Conservation (phyloP, 2,888 invertebrate genomes). For the Coecobrya sp. region DNA sequence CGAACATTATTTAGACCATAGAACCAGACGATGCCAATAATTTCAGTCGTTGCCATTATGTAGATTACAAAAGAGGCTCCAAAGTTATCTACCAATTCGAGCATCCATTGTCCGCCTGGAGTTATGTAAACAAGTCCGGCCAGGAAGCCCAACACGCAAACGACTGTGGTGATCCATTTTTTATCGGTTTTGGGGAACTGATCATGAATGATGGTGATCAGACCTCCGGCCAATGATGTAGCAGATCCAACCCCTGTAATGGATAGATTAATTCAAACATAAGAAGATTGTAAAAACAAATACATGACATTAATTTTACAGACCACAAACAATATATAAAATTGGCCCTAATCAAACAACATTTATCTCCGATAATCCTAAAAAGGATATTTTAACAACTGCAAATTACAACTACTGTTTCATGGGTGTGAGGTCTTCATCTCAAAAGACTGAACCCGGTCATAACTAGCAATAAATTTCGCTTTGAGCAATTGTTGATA, state of each 20-base stretch:
- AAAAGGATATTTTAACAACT: no score
- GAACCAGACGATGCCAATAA: constrained; percentile 89
- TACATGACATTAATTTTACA: neutral
- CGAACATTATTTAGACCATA: constrained; percentile 91
- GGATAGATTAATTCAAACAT: neutral
- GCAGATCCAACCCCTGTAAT: constrained; percentile 90
- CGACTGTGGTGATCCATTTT: constrained; percentile 90
- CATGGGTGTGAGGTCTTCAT: no score
- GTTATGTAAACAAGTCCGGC: constrained; percentile 91
- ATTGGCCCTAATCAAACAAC: no score
- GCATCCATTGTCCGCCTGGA: constrained; percentile 90
- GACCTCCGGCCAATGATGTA: constrained; percentile 91
- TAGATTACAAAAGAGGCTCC: constrained; percentile 90
- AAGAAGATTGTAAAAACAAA: neutral
- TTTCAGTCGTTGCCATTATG: constrained; percentile 90
- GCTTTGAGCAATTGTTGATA: no score
- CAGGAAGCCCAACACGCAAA: constrained; percentile 90
- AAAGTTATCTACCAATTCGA: constrained; percentile 90
- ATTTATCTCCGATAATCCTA: no score
- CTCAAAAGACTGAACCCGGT: no score
- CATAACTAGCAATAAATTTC: no score
- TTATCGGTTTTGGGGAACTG: constrained; percentile 90
- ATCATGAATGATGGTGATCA: constrained; percentile 92
- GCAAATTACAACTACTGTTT: no score
- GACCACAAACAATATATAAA: neutral